These are phyloP conservation scores for Rhingia campestris DNA, from an alignment of 2,888 invertebrate species.

Conservation along the genomic window DNA sequence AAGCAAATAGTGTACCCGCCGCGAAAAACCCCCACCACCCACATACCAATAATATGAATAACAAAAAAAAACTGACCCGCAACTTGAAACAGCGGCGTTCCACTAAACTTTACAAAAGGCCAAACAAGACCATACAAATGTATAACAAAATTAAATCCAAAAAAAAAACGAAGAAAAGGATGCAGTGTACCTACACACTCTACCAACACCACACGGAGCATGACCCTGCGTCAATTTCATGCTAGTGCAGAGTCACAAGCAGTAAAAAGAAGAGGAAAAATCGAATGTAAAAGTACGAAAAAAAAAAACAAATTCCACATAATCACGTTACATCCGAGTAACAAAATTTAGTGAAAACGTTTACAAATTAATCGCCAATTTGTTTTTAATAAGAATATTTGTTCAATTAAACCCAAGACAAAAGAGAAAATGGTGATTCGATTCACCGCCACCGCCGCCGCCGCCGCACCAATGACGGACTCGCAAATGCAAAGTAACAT, in stretches of 20 bases:
- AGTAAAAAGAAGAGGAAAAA: background rate
- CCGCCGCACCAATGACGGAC: slow-evolving; percentile 27
- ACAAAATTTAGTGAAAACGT: slow-evolving; percentile 18
- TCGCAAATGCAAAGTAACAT: slow-evolving; percentile 44
- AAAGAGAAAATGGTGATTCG: slow-evolving; percentile 73
- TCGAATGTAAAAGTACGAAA: background rate
- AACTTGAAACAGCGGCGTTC: slow-evolving; percentile 27
- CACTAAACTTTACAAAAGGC: slow-evolving; percentile 42
- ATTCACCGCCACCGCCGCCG: slow-evolving; percentile 46
- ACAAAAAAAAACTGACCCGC: background rate
- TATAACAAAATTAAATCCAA: slow-evolving; percentile 44
- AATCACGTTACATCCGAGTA: background rate
- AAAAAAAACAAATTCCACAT: background rate
- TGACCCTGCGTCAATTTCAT: slow-evolving; percentile 70
- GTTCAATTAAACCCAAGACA: slow-evolving; percentile 61
- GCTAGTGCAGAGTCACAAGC: slow-evolving; percentile 31
- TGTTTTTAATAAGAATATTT: slow-evolving; percentile 41
- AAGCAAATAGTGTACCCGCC: background rate
- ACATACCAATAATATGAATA: background rate
- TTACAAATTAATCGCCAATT: slow-evolving; percentile 5
- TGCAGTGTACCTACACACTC: slow-evolving; percentile 60
- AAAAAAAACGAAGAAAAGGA: slow-evolving; percentile 46
- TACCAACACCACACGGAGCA: slow-evolving; percentile 66
- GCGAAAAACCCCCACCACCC: background rate
- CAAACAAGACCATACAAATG: slow-evolving; percentile 39